Conservation (phyloP, 92 coral and sea anemone genomes). For the Diadumene lineata region DNA sequence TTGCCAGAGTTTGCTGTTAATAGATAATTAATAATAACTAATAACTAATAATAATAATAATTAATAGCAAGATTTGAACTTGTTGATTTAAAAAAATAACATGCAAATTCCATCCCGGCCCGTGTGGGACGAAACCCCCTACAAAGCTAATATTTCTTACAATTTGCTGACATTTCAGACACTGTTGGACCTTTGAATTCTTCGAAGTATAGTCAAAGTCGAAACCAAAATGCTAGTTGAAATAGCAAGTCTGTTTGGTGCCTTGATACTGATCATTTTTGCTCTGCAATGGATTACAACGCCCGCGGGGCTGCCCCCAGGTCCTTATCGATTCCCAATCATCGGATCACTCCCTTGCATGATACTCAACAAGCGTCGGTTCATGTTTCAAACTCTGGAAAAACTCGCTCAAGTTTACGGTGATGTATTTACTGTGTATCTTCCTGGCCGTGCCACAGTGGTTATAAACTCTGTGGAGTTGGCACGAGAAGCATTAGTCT, state of each 20-base stretch:
- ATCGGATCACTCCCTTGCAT: slow-evolving; percentile 70
- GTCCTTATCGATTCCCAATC: slow-evolving; percentile 79
- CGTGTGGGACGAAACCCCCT: too few species aligned
- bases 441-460: slow-evolving; percentile 59
- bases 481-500: slow-evolving; percentile 78
- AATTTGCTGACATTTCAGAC: too few species aligned
- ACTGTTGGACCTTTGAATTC: too few species aligned
- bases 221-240: slow-evolving; percentile 16
- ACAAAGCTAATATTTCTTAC: too few species aligned
- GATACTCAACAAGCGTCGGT: slow-evolving; percentile 30
- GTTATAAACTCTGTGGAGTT: slow-evolving; percentile 62
- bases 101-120: too few species aligned
- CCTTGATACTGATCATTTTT: slow-evolving; percentile 13
- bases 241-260: slow-evolving; percentile 7
- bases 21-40: too few species aligned
- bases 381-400: slow-evolving; percentile 54
- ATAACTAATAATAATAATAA: too few species aligned
- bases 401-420: slow-evolving; percentile 66
- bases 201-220: too few species aligned
- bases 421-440: slow-evolving; percentile 55
- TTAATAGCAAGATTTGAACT: too few species aligned
- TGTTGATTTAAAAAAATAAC: too few species aligned
- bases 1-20: too few species aligned
- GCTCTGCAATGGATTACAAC: slow-evolving; percentile 13
- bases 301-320: slow-evolving; percentile 67